A percentile compares a stretch with the other conserved stretches of the same genome.
phyloP scores from a whole-genome alignment of 2,113 vertebrate genomes.

The Sander vitreus region DNA sequence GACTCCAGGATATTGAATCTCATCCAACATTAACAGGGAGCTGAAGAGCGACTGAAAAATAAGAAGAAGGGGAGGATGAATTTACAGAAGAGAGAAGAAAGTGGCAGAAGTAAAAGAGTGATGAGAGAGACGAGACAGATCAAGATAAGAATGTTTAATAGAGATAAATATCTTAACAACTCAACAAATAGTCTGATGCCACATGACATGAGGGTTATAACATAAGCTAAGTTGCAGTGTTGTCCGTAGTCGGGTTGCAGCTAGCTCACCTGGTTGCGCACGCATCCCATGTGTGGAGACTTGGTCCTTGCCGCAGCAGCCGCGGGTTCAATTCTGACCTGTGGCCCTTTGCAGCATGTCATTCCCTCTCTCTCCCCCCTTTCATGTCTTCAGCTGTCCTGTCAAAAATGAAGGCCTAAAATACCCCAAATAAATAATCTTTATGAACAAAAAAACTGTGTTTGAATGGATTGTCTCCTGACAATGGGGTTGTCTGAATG shows the following conservation, averaged over 20 bases:
- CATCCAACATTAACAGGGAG: constrained; percentile 41
- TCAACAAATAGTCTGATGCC: not conserved
- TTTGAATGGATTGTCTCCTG: not conserved
- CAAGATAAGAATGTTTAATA: not conserved
- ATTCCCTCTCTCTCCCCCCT: no score
- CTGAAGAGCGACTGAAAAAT: constrained; percentile 10
- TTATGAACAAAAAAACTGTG: no score
- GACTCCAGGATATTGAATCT: constrained; percentile 44
- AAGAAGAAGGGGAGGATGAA: not conserved
- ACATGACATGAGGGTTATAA: constrained; percentile 3
- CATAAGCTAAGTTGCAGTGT: not conserved
- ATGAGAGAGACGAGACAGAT: constrained; percentile 6
- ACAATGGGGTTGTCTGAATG: not conserved
- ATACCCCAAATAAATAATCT: no score
- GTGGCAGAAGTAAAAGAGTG: not conserved
- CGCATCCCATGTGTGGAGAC: no score
- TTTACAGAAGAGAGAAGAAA: constrained; percentile 6
- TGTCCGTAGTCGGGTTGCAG: no score
- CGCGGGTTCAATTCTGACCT: no score
- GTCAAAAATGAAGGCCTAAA: no score
- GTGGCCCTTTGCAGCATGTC: no score
- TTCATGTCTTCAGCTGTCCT: no score
- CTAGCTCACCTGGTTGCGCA: no score
- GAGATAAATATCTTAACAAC: constrained; percentile 5
- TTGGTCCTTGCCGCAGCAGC: no score